Percentiles rank a stretch among this genome's conserved stretches.
Evolutionary conservation across 2,797 vertebrate genomes (phyloP).

Genomic region (Gobio occitaniae): DNA sequence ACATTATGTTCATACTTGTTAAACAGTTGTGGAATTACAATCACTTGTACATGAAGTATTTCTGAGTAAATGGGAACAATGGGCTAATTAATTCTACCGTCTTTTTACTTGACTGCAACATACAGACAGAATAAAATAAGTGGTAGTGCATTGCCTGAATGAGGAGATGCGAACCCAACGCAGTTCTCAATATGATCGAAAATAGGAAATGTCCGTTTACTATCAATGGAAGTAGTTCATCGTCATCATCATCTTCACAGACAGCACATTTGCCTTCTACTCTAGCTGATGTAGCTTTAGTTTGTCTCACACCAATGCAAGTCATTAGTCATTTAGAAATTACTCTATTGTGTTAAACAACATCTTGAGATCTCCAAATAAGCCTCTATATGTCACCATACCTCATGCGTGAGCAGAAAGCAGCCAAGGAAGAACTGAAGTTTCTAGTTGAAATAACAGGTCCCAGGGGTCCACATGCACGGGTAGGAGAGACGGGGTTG

Average conservation of each 20-base stretch:
- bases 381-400: background rate
- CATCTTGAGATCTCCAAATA: background rate
- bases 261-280: background rate
- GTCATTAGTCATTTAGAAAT: background rate
- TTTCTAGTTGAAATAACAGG: background rate
- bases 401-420: background rate
- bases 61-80: constrained; percentile 45
- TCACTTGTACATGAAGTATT: constrained; percentile 38
- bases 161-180: background rate
- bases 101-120: constrained; percentile 24
- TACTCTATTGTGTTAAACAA: background rate
- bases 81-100: constrained; percentile 22
- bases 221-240: constrained; percentile 6
- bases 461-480: background rate
- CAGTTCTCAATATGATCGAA: background rate
- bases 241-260: background rate
- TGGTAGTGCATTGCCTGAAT: background rate
- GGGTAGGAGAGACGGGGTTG: background rate
- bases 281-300: background rate
- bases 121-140: background rate
- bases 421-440: background rate
- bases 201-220: constrained; percentile 33
- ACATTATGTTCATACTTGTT: constrained; percentile 33
- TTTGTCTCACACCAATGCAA: background rate
- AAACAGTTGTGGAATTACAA: constrained; percentile 31